Percentiles rank a stretch among this genome's conserved stretches.
phyloP scores from a whole-genome alignment of 1,140 invertebrate species.

The Thaumetopoea pityocampa region DNA sequence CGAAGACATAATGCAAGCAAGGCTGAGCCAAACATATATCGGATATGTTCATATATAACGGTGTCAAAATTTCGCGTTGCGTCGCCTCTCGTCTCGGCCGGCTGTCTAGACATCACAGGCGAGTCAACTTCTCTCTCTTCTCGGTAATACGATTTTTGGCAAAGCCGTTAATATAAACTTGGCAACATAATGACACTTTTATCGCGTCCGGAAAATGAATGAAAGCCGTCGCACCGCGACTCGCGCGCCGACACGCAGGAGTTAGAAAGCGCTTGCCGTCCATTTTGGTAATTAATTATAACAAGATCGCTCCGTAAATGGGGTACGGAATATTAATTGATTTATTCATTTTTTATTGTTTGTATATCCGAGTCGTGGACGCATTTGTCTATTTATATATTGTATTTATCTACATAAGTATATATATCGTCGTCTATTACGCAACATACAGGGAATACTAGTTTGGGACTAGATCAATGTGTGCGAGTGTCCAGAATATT shows the following conservation, averaged over 20 bases:
- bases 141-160: slow-evolving; percentile 69
- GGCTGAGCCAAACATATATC: slow-evolving; percentile 11
- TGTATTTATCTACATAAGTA: too few species aligned
- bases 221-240: slow-evolving; percentile 56
- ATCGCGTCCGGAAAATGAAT: slow-evolving; percentile 65
- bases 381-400: too few species aligned
- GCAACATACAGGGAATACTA: too few species aligned
- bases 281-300: slow-evolving; percentile 28
- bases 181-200: slow-evolving; percentile 56
- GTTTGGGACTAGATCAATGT: too few species aligned
- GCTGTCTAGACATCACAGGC: slow-evolving; percentile 55
- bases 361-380: too few species aligned
- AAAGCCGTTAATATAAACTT: slow-evolving; percentile 54
- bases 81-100: slow-evolving; percentile 52
- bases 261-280: slow-evolving; percentile 37
- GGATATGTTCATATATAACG: slow-evolving; percentile 21
- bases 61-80: slow-evolving; percentile 26
- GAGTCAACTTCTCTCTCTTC: slow-evolving; percentile 56
- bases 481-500: too few species aligned
- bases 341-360: too few species aligned
- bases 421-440: too few species aligned
- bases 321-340: too few species aligned
- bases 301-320: slow-evolving; percentile 29
- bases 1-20: slow-evolving; percentile 1
- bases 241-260: slow-evolving; percentile 24